Base-by-base conservation (phyloP, 1,140 invertebrate species). In the Elymnias hypermnestra region DNA sequence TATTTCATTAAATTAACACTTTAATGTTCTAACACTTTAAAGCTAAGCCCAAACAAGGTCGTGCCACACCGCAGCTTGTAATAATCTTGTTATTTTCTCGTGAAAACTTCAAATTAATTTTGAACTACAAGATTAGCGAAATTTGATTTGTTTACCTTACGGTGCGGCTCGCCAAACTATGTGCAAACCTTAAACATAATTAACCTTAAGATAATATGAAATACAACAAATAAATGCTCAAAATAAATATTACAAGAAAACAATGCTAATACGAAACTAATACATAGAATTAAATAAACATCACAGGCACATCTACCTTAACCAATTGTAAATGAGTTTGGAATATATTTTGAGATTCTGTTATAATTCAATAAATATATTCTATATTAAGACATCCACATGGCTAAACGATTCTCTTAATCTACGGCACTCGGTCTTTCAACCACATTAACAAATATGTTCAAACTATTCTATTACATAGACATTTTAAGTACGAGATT, bases 221-320 rank as follows among this genome's bases (percentile, higher is more conserved):
- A 14, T 13, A 29, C 31, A 37, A 52, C 35, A 40, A 46, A 41
- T 36, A 41, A 52, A 53, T 39, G 15, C 3, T 19, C 39, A 43
- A 44, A 44, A 15, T 47, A 48, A 54, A 54, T 43, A 39, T 53
- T 40, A 57, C 42, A 59, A 63, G 51, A 65, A 62, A 60, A 35
- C 36, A 63, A 22, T 44, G 70, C 47, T 46, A 73, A 71, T 54
- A 70, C 50, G 67, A 72, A 68, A 35, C 57, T 61, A 29, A 6
- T 29, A n/a, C n/a, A 50, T 42, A 38, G 36, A 71, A 72, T 63
- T 68, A 49, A 74, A 67, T 57, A 56, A 78, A 72, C 71, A 83
- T 83, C 74, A 79, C 76, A 83, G 73, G n/a, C n/a, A 76, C 63
- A 70, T 53, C 75, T 79, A 78, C 63, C 54, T 63, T 58, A 73